These are phyloP conservation scores for Cantharis lateralis DNA, from an alignment of 2,888 invertebrate species.

Conservation along the genomic window DNA sequence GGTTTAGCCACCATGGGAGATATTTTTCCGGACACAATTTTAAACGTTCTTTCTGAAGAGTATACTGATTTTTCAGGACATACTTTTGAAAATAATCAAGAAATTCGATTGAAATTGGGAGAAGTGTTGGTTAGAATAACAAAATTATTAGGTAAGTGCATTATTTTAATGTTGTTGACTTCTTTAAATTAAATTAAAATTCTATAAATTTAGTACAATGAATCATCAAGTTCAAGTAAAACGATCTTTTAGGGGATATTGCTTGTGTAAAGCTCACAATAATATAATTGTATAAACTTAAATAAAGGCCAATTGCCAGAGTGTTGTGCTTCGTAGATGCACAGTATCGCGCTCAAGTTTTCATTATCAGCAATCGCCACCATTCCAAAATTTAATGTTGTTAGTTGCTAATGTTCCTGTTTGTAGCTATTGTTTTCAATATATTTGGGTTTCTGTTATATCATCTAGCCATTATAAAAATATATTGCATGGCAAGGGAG, in stretches of 20 bases:
- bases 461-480: background rate
- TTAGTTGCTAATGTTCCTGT: background rate
- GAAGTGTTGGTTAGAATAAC: constrained; percentile 78
- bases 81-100: constrained; percentile 56
- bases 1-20: constrained; percentile 73
- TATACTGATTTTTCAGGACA: constrained; percentile 56
- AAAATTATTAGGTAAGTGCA: constrained; percentile 67
- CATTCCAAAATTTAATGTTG: background rate
- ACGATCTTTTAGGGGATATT: background rate
- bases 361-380: background rate
- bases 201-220: background rate
- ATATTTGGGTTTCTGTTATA: background rate
- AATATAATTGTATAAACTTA: background rate
- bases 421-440: background rate
- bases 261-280: background rate
- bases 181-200: background rate
- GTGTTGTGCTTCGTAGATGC: background rate
- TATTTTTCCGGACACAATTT: constrained; percentile 68
- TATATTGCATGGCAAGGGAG: too few species aligned
- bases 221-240: background rate
- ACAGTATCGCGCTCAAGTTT: background rate
- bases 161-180: too few species aligned
- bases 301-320: background rate
- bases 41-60: constrained; percentile 71
- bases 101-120: constrained; percentile 77